Base-by-base conservation (phyloP, 30 jellyfish, hydroid and myxozoan species). In the Aurelia aurita complex sp. Pacific region DNA sequence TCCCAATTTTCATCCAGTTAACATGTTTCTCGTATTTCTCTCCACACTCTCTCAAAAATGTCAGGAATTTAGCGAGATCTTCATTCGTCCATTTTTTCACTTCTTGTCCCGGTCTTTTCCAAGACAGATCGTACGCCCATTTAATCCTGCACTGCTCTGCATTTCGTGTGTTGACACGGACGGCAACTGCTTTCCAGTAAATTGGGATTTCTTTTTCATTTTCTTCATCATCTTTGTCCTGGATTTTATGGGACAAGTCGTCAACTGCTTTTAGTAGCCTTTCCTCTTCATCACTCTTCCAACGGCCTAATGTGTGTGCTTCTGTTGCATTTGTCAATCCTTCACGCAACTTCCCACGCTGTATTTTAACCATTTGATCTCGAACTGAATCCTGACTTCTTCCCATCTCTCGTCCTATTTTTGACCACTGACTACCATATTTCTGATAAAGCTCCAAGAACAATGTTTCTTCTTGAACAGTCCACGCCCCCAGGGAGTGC, bases 391-490 rank as follows among this genome's bases (percentile, higher is more conserved):
- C 53, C 16, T 77, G 42, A 71, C 91, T 82, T 34, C 91, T 65
- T 2, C 80, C 85, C 85, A 82, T 70, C 43, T 67, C 32, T 51
- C 73, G 73, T 1, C 91, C 85, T 42, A 82, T 82, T 46, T 5
- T 36, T 10, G 72, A 23, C 91, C 91, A 82, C 3, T 70, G 40
- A 43, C 73, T 70, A 5, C 91, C 91, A 61, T 82, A 68, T 54
- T 59, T 59, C 5, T 57, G 60, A 32, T 69, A 42, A 70, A 69
- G 74, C 29, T 51, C 61, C 14, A 57, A 36, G 7, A 82, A 50
- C 12, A 10, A 18, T 29, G 43, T 66, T 35, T 54, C 77, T 68
- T 82, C 91, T 35, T 43, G 64, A 23, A 29, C 59, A 12, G 83
- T 23, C 79, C 82, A 82, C 7, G 59, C 50, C 8, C 91, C 91